Base-by-base conservation (phyloP, 2,888 invertebrate genomes). In the Athripsodes cinereus region DNA sequence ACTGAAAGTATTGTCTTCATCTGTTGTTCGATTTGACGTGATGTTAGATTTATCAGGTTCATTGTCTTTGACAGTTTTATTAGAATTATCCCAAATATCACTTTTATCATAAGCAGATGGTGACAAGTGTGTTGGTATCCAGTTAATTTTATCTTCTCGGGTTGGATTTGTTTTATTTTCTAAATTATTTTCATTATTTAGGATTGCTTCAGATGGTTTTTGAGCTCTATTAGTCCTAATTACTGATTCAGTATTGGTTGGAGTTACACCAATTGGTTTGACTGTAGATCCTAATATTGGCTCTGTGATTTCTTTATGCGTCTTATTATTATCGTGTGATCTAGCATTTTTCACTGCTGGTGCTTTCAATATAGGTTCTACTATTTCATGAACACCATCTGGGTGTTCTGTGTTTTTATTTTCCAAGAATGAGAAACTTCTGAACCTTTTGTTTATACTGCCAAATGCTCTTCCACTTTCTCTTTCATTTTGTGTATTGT, bases 341-440 rank as follows among this genome's bases (percentile, higher is more conserved):
- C 81, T 76, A 48, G 81, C 71, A 66, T 82, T 80, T 63, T 75
- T 80, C 0, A 82, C 76, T 1, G 79, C 80, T 0, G 83, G 77
- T 3, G 87, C 82, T 59, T 83, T 80, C 0, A 90, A 73, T 2
- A 90, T 82, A 0, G 90, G 90, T 66, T 90, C 90, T 0, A 86
- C 84, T 18, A 90, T 85, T 72, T 90, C 90, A 19, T 80, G 69
- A 6, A 66, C 63, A 1, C 63, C 65, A 40, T 70, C 69, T 2
- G 70, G 59, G 58, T 72, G 70, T 18, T 47, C 18, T 35, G 52
- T 59, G 13, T 55, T 46, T 19, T 34, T 49, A 16, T 40, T 57
- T 31, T 58, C 57, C 16, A 59, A 60, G 47, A 64, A 61, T 55
- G 64, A 55, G 44, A 64, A 63, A 50, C 58, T 53, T 2, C 57